These are phyloP conservation scores for Sebastes schlegelii DNA, from an alignment of 2,113 vertebrate species.

Conservation along the genomic window DNA sequence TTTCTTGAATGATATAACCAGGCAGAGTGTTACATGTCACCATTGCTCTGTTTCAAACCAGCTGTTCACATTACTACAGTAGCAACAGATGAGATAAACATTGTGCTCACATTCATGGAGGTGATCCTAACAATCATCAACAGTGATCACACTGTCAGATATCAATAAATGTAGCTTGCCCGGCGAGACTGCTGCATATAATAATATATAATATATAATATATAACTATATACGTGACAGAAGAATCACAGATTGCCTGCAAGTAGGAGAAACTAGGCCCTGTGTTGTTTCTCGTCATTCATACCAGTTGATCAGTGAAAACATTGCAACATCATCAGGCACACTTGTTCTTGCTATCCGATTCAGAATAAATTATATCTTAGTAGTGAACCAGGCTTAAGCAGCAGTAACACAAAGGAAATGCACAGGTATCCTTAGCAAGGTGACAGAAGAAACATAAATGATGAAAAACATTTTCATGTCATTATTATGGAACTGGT, in stretches of 20 bases:
- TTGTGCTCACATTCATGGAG: conserved; percentile 24
- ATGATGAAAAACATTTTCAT: neutral
- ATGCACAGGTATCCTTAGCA: neutral
- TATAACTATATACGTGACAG: neutral
- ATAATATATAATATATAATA: neutral
- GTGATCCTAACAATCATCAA: neutral
- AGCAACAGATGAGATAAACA: conserved; percentile 57
- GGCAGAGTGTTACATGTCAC: too few relatives aligned
- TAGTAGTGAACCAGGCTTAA: neutral
- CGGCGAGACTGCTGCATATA: too few relatives aligned
- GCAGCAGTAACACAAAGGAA: neutral
- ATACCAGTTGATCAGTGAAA: conserved; percentile 65
- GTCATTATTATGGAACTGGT: neutral
- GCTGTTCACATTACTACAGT: conserved; percentile 13
- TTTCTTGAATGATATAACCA: too few relatives aligned
- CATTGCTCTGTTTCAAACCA: neutral
- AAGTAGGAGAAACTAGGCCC: conserved; percentile 52
- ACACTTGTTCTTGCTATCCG: neutral
- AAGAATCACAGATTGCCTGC: conserved; percentile 18
- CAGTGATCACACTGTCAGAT: neutral
- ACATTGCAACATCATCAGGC: conserved; percentile 64
- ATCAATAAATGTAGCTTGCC: neutral
- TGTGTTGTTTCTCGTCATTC: conserved; percentile 65
- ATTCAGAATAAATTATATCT: neutral
- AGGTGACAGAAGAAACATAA: neutral